These are phyloP conservation scores for Aphidius ervi DNA, from an alignment of 1,140 invertebrate genomes.

Conservation along the genomic window DNA sequence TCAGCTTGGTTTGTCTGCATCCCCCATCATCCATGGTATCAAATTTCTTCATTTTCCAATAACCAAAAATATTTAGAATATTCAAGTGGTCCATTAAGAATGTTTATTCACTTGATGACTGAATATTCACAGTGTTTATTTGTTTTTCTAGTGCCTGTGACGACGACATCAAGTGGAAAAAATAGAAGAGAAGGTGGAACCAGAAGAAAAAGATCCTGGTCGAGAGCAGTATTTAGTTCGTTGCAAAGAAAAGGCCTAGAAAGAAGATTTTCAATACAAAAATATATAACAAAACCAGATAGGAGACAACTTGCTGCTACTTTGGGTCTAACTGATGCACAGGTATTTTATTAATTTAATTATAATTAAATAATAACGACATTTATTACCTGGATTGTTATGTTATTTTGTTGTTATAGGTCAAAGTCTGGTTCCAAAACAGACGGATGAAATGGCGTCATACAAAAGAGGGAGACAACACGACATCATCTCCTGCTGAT, in stretches of 20 bases:
- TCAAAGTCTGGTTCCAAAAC: constrained; percentile 94
- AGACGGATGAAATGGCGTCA: constrained; percentile 90
- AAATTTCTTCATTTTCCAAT: no score
- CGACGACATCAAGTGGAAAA: constrained; percentile 19
- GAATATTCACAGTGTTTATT: no score
- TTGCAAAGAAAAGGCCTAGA: constrained; percentile 87
- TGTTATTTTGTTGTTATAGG: constrained; percentile 52
- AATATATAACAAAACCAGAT: constrained; percentile 93
- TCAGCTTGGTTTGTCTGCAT: no score
- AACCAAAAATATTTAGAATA: no score
- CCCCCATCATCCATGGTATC: no score
- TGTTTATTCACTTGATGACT: no score
- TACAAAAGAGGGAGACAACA: constrained; percentile 64
- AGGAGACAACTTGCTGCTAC: constrained; percentile 85
- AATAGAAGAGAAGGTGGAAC: constrained; percentile 32
- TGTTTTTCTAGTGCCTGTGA: constrained; percentile 23
- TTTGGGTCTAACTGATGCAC: constrained; percentile 84
- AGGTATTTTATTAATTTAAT: constrained; percentile 50
- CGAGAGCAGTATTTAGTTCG: constrained; percentile 90
- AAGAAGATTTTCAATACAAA: constrained; percentile 84
- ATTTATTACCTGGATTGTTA: constrained; percentile 11
- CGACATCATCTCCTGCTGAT: constrained; percentile 21
- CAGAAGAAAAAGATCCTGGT: constrained; percentile 87
- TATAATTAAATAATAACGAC: constrained; percentile 8
- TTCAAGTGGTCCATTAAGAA: no score